phyloP scores from a whole-genome alignment of 2,113 vertebrate genomes.

The human (Homo sapiens) region DNA sequence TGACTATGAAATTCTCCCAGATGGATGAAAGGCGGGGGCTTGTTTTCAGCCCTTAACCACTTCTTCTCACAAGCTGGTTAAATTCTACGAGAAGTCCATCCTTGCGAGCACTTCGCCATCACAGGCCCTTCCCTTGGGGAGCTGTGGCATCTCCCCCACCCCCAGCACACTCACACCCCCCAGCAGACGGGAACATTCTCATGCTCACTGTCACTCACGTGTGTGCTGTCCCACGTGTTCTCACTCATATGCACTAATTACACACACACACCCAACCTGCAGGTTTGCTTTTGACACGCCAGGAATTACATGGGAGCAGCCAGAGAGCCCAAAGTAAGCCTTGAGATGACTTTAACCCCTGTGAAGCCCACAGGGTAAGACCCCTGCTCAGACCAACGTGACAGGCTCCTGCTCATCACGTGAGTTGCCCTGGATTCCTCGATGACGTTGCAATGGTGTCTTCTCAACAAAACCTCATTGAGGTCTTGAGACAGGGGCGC shows the following conservation, averaged over 20 bases:
- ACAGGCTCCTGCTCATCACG: neutral
- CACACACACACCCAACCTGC: neutral
- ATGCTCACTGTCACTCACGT: neutral
- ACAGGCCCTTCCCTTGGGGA: neutral
- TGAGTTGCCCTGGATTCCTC: neutral
- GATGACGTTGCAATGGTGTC: neutral
- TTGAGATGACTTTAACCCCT: neutral
- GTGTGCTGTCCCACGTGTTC: neutral
- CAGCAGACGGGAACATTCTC: neutral
- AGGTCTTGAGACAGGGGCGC: neutral
- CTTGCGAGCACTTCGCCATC: rapidly evolving
- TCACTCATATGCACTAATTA: neutral
- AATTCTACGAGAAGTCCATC: neutral
- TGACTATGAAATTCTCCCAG: neutral
- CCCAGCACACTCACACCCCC: neutral
- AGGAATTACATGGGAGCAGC: neutral
- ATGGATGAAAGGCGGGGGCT: neutral
- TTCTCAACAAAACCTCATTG: neutral
- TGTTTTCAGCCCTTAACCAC: neutral
- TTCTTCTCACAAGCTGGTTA: neutral
- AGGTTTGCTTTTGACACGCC: neutral
- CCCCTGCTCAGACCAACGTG: neutral
- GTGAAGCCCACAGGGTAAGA: neutral
- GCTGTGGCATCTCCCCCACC: neutral
- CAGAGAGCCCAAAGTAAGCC: neutral